phyloP scores from a whole-genome alignment of 2,888 invertebrate species.

The Syritta pipiens region DNA sequence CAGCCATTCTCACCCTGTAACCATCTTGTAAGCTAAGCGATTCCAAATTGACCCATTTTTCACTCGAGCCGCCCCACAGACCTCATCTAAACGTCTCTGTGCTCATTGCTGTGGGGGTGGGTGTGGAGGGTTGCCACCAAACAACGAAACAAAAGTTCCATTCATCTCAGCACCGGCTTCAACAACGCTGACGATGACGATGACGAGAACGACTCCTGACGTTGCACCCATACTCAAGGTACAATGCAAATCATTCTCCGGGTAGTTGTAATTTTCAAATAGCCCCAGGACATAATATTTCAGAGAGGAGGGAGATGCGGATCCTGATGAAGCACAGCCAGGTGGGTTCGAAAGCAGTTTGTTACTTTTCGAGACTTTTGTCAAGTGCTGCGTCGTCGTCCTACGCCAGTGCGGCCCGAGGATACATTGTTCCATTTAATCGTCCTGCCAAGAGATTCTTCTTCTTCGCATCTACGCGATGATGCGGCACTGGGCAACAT shows the following conservation, averaged over 20 bases:
- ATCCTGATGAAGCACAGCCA: conserved; percentile 32
- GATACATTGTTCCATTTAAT: conserved; percentile 43
- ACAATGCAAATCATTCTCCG: conserved; percentile 66
- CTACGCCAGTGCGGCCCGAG: conserved; percentile 33
- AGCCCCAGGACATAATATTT: conserved; percentile 49
- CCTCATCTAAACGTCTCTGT: not conserved
- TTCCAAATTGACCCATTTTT: conserved; percentile 63
- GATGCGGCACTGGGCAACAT: conserved; percentile 13
- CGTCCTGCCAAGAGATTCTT: conserved; percentile 29
- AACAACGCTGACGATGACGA: not conserved
- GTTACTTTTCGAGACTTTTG: conserved; percentile 39
- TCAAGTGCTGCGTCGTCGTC: conserved; percentile 48
- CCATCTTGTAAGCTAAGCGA: conserved; percentile 52
- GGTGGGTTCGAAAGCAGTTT: conserved; percentile 35
- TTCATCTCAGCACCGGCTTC: conserved; percentile 2
- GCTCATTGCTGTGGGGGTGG: conserved; percentile 29
- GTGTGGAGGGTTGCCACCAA: conserved; percentile 27
- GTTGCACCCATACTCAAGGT: conserved; percentile 35
- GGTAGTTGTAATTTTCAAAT: conserved; percentile 60
- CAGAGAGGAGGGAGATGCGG: conserved; percentile 59
- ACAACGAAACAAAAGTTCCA: conserved; percentile 49
- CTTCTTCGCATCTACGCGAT: not conserved
- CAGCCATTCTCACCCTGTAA: not conserved
- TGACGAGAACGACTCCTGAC: not conserved
- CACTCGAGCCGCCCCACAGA: conserved; percentile 11